Conservation (phyloP, 2,888 invertebrate species). For the Suillia variegata region DNA sequence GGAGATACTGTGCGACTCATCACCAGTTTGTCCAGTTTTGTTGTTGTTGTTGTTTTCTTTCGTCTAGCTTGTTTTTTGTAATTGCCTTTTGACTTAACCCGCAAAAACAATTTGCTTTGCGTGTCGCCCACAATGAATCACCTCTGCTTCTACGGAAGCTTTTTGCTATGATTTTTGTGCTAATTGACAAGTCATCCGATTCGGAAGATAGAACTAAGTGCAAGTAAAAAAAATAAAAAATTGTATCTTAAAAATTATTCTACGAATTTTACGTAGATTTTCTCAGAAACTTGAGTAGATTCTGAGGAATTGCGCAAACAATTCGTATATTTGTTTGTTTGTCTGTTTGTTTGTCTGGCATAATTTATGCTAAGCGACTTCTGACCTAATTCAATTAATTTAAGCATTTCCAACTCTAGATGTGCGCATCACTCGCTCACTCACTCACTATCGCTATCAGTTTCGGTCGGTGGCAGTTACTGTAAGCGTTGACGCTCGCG, state of each 20-base stretch:
- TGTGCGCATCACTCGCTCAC: too few relatives aligned
- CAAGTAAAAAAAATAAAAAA: background rate
- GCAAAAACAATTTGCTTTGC: background rate
- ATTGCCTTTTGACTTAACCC: background rate
- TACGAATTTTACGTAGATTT: background rate
- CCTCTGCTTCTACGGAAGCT: slow-evolving; percentile 5
- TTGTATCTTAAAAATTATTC: background rate
- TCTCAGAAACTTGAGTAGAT: too few relatives aligned
- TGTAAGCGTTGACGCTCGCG: too few relatives aligned
- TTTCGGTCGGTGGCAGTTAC: too few relatives aligned
- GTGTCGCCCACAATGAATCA: slow-evolving; percentile 8
- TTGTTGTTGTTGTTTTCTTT: background rate
- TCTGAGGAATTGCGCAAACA: too few relatives aligned
- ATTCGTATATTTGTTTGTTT: too few relatives aligned
- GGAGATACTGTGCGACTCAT: background rate
- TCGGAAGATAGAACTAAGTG: too few relatives aligned
- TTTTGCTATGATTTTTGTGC: background rate
- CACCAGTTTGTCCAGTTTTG: slow-evolving; percentile 10
- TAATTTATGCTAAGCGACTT: slow-evolving; percentile 2
- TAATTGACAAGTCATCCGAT: slow-evolving; percentile 4
- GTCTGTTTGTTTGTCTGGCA: background rate
- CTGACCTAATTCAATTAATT: slow-evolving; percentile 6
- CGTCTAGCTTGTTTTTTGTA: background rate
- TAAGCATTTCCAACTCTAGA: background rate
- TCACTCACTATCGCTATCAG: too few relatives aligned